These are phyloP conservation scores for Parauchenoglanis ngamensis DNA, from an alignment of 2,797 vertebrate species.

Conservation along the genomic window DNA sequence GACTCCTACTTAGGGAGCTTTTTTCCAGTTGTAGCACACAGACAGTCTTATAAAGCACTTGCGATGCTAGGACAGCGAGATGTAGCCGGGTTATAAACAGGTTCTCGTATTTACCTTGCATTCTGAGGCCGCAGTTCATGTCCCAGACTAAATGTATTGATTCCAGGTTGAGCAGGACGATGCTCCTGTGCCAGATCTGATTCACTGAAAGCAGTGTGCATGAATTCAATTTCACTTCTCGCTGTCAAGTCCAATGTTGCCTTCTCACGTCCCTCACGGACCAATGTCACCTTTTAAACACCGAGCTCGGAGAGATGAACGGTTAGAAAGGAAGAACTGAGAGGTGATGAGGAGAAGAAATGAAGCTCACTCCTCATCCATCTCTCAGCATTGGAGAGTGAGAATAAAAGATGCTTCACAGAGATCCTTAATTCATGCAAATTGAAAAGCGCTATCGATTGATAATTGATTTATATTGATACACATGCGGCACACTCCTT, in stretches of 20 bases:
- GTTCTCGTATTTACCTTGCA: background rate
- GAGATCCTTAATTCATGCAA: constrained; percentile 70
- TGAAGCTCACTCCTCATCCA: constrained; percentile 48
- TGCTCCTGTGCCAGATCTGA: constrained; percentile 24
- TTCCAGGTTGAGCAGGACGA: background rate
- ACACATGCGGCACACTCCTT: constrained; percentile 52
- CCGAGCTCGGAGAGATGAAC: background rate
- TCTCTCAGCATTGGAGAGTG: constrained; percentile 21
- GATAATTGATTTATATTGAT: constrained; percentile 76
- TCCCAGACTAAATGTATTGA: constrained; percentile 23
- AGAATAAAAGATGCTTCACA: constrained; percentile 37
- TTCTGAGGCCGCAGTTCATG: constrained; percentile 21
- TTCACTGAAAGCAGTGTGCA: background rate
- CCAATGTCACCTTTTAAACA: constrained; percentile 45
- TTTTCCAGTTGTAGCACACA: background rate
- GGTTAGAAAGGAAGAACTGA: constrained; percentile 22
- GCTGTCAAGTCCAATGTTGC: constrained; percentile 46
- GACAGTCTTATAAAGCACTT: background rate
- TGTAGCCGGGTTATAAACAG: background rate
- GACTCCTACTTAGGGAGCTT: background rate
- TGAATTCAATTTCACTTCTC: constrained; percentile 44
- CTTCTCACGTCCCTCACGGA: background rate
- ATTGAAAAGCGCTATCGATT: constrained; percentile 70
- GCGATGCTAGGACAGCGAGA: background rate
- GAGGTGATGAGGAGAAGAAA: constrained; percentile 42